Evolutionary conservation across 2,797 vertebrate species (phyloP).

Genomic region (Scyliorhinus canicula): DNA sequence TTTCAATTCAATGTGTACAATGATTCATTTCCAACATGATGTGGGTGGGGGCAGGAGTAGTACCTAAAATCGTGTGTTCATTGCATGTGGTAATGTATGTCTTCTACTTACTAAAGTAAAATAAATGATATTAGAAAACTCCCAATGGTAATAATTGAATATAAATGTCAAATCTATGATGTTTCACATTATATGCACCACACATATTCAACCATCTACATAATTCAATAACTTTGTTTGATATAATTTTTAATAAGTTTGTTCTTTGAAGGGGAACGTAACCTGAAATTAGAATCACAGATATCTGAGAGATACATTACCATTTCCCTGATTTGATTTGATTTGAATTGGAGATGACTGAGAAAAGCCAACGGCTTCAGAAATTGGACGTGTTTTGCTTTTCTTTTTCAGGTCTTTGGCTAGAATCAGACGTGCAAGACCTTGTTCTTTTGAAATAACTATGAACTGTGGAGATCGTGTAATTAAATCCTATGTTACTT

Average conservation of each 20-base stretch:
- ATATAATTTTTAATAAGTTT: background rate
- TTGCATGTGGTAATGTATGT: background rate
- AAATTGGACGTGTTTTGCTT: background rate
- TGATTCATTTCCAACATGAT: background rate
- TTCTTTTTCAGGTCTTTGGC: background rate
- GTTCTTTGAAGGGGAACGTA: background rate
- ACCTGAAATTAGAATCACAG: too few relatives aligned
- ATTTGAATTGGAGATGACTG: background rate
- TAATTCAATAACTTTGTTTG: background rate
- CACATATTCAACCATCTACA: background rate
- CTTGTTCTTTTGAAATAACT: background rate
- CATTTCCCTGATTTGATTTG: background rate
- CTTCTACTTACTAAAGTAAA: background rate
- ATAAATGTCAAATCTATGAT: background rate
- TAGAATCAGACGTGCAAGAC: background rate
- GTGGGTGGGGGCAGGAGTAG: too few relatives aligned
- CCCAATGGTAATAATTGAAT: background rate
- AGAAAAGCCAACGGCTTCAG: background rate
- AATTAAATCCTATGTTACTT: background rate
- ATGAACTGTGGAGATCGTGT: background rate
- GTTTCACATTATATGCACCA: background rate
- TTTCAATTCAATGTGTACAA: background rate
- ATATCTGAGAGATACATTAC: background rate
- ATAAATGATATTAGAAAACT: background rate
- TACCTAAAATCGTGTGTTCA: background rate